Conservation (phyloP, 2,888 invertebrate genomes). For the Hemicrepidius hirtus region DNA sequence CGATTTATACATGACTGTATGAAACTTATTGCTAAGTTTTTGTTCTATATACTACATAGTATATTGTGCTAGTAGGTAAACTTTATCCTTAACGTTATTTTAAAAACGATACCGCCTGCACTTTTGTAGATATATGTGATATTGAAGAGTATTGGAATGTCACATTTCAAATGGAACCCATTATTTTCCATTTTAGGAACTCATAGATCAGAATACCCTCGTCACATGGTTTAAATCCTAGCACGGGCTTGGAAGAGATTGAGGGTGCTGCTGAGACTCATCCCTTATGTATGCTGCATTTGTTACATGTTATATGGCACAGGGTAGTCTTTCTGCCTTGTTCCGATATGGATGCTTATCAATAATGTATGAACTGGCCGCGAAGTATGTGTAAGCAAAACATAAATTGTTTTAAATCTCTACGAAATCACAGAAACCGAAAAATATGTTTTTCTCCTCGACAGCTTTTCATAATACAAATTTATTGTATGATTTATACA, state of each 20-base stretch:
- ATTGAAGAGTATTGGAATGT: conserved; percentile 65
- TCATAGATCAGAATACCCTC: conserved; percentile 60
- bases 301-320: conserved; percentile 63
- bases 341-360: conserved; percentile 50
- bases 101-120: conserved; percentile 28
- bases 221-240: conserved; percentile 58
- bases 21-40: background rate
- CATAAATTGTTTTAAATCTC: conserved; percentile 54
- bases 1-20: background rate
- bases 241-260: conserved; percentile 55
- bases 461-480: background rate
- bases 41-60: no score
- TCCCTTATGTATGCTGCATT: conserved; percentile 62
- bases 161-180: conserved; percentile 62
- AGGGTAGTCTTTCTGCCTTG: conserved; percentile 49
- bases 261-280: conserved; percentile 57
- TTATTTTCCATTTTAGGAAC: conserved; percentile 64
- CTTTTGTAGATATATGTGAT: conserved; percentile 57
- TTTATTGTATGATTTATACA: no score
- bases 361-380: conserved; percentile 55
- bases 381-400: conserved; percentile 55
- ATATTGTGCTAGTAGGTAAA: conserved; percentile 3
- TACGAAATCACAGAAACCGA: conserved; percentile 40
- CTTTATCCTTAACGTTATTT: conserved; percentile 25
- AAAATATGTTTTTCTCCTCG: background rate